Percentiles rank a stretch among this genome's conserved stretches.
phyloP scores from a whole-genome alignment of 1,140 invertebrate species.

The Copidosoma floridanum region DNA sequence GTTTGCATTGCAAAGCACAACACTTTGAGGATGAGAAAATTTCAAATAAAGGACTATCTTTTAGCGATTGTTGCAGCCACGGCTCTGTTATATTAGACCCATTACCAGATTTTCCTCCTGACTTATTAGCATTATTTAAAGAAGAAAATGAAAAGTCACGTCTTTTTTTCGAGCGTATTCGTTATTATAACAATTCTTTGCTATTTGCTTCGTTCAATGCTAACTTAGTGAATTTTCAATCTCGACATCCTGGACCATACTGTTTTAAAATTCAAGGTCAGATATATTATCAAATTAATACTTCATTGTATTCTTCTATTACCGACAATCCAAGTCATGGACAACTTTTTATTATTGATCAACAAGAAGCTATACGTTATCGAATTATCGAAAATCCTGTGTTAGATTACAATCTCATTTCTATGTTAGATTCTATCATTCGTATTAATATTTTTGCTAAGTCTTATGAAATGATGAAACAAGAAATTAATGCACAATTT shows the following conservation, averaged over 20 bases:
- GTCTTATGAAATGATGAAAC: not conserved
- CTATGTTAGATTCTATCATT: not conserved
- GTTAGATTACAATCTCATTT: not conserved
- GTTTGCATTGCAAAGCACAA: conserved; percentile 14
- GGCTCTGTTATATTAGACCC: conserved; percentile 4
- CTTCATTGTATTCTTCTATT: conserved; percentile 12
- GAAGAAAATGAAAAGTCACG: conserved; percentile 2
- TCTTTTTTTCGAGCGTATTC: conserved; percentile 16
- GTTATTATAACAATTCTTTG: conserved; percentile 14
- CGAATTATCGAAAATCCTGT: not conserved
- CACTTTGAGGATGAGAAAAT: conserved; percentile 23
- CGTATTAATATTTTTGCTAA: not conserved
- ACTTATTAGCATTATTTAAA: conserved; percentile 12
- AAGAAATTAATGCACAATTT: not conserved
- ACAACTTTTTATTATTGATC: conserved; percentile 29
- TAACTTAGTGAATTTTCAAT: not conserved
- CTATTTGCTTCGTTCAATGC: conserved; percentile 19
- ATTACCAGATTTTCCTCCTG: conserved; percentile 4
- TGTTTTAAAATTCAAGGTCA: conserved; percentile 22
- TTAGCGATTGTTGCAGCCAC: conserved; percentile 20
- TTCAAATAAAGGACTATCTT: conserved; percentile 15
- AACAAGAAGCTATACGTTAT: conserved; percentile 14
- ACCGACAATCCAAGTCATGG: conserved; percentile 19
- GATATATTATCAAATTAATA: conserved; percentile 29
- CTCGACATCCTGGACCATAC: too few relatives aligned